A percentile compares a stretch with the other conserved stretches of the same genome.
Evolutionary conservation across 2,888 invertebrate genomes (phyloP).

Genomic region (Oxycera nigricornis): DNA sequence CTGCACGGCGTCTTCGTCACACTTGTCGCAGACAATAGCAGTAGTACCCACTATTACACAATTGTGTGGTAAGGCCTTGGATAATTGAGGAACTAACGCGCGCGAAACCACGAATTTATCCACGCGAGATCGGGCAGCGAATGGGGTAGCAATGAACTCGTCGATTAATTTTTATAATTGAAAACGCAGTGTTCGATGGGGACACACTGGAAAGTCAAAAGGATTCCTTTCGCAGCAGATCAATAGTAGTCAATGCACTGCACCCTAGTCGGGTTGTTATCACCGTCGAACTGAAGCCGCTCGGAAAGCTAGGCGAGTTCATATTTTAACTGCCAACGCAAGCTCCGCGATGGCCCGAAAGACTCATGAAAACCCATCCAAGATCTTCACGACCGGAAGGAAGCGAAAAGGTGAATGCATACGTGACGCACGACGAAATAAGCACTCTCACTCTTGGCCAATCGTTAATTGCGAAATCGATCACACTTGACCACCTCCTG

Average conservation of each 20-base stretch:
- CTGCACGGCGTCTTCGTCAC: conserved; percentile 13
- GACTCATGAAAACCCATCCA: not conserved
- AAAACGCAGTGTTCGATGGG: not conserved
- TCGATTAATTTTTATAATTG: not conserved
- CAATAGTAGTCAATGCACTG: not conserved
- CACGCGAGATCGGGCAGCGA: not conserved
- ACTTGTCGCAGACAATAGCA: conserved; percentile 21
- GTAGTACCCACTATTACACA: conserved; percentile 38
- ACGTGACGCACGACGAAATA: not conserved
- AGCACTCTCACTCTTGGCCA: conserved; percentile 39
- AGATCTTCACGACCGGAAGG: not conserved
- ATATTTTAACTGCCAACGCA: not conserved
- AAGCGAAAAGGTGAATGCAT: not conserved
- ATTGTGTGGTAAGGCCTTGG: conserved; percentile 30
- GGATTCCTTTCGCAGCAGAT: not conserved
- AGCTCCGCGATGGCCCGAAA: not conserved
- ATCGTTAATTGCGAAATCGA: conserved; percentile 25
- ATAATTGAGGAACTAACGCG: conserved; percentile 33
- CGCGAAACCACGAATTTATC: conserved; percentile 26
- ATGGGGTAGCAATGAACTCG: not conserved
- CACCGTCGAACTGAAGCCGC: not conserved
- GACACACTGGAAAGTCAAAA: not conserved
- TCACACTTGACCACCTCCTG: conserved; percentile 11
- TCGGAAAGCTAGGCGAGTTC: not conserved
- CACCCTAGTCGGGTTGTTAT: not conserved